Conservation (phyloP, 2,797 vertebrate genomes). For the Thamnophis elegans region DNA sequence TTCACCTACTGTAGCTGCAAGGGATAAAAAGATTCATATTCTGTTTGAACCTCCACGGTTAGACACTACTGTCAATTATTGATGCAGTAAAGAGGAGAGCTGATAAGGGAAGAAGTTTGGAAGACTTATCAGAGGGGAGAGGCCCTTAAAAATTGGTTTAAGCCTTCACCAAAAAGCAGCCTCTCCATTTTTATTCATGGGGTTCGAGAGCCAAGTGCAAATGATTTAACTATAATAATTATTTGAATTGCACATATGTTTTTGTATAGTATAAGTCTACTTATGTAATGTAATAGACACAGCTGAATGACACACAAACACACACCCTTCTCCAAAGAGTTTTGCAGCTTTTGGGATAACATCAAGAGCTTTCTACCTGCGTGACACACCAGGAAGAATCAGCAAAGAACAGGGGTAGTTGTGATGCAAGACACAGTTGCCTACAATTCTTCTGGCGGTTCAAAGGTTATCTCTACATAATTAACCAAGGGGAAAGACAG, state of each 20-base stretch:
- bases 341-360: neutral
- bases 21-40: constrained; percentile 33
- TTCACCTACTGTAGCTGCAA: constrained; percentile 10
- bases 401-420: neutral
- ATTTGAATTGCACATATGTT: neutral
- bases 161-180: neutral
- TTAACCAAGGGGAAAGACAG: neutral
- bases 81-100: constrained; percentile 15
- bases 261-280: neutral
- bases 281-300: neutral
- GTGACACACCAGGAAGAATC: neutral
- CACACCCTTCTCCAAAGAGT: too few species aligned
- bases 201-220: neutral
- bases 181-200: neutral
- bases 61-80: constrained; percentile 18
- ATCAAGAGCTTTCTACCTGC: neutral
- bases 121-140: neutral
- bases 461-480: neutral
- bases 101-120: constrained; percentile 7
- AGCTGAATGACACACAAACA: neutral
- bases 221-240: neutral
- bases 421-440: neutral
- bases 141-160: neutral
- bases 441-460: neutral
- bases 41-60: constrained; percentile 28